phyloP scores from a whole-genome alignment of 2,113 vertebrate species.

The Dasyornis broadbenti region DNA sequence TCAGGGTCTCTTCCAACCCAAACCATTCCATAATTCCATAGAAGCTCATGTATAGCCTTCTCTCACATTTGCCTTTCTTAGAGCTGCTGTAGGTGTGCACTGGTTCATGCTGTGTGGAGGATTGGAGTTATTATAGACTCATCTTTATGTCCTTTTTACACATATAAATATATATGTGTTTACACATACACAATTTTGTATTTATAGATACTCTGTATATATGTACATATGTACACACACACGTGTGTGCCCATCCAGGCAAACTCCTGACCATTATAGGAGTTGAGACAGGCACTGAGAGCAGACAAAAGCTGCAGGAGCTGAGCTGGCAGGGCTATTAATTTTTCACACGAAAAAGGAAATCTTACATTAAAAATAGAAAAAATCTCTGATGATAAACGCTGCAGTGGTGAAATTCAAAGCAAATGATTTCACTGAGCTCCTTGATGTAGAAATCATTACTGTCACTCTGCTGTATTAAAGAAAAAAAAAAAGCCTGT shows the following conservation, averaged over 20 bases:
- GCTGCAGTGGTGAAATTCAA: conserved; percentile 12
- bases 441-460: conserved; percentile 41
- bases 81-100: not conserved
- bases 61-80: not conserved
- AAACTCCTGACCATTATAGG: not conserved
- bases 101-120: accelerated
- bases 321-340: not conserved
- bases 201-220: accelerated
- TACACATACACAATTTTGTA: not conserved
- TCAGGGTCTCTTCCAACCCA: not conserved
- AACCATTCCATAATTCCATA: not conserved
- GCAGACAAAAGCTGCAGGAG: not conserved
- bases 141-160: not conserved
- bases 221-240: accelerated
- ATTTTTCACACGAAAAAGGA: not conserved
- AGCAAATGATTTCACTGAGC: not conserved
- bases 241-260: accelerated
- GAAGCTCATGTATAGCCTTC: not conserved
- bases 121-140: not conserved
- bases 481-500: not conserved
- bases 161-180: not conserved
- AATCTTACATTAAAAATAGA: conserved; percentile 26
- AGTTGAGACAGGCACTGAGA: not conserved
- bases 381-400: not conserved
- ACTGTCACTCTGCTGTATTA: not conserved